phyloP scores from a whole-genome alignment of 2,113 vertebrate genomes.

The Psittacus erithacus region DNA sequence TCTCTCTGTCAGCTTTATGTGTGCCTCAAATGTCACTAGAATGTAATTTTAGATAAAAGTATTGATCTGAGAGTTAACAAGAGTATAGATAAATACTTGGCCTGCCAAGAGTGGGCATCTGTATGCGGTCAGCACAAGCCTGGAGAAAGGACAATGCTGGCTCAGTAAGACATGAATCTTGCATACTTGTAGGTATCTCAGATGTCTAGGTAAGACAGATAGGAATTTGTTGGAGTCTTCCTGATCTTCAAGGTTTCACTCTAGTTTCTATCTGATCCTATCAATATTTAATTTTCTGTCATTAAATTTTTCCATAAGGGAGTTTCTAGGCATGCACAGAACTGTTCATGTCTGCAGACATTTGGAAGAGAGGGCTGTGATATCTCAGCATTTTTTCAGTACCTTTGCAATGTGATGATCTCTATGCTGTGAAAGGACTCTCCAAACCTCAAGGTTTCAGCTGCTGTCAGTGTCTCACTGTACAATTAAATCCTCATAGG shows the following conservation, averaged over 20 bases:
- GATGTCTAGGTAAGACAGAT: not conserved
- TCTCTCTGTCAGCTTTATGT: not conserved
- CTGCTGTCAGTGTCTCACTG: not conserved
- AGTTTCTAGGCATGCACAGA: not conserved
- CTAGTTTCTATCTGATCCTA: not conserved
- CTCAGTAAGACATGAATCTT: not conserved
- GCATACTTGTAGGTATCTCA: not conserved
- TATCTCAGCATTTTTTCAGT: not conserved
- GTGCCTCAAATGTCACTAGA: not conserved
- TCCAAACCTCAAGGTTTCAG: not conserved
- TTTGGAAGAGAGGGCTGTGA: not conserved
- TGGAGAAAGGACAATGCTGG: rapidly evolving
- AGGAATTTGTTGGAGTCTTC: not conserved
- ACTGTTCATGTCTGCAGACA: not conserved
- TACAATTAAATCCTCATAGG: not conserved
- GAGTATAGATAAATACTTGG: not conserved
- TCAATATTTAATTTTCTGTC: not conserved
- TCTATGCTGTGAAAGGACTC: not conserved
- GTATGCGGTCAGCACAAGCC: not conserved
- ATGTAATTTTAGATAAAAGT: not conserved
- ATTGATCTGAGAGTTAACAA: not conserved
- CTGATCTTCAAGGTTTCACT: not conserved
- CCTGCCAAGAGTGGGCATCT: not conserved
- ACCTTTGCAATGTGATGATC: not conserved
- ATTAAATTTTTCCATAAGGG: not conserved